A percentile compares a stretch with the other conserved stretches of the same genome.
These are phyloP conservation scores for Gymnocephalus cernua DNA, from an alignment of 2,113 vertebrate genomes.

Conservation along the genomic window DNA sequence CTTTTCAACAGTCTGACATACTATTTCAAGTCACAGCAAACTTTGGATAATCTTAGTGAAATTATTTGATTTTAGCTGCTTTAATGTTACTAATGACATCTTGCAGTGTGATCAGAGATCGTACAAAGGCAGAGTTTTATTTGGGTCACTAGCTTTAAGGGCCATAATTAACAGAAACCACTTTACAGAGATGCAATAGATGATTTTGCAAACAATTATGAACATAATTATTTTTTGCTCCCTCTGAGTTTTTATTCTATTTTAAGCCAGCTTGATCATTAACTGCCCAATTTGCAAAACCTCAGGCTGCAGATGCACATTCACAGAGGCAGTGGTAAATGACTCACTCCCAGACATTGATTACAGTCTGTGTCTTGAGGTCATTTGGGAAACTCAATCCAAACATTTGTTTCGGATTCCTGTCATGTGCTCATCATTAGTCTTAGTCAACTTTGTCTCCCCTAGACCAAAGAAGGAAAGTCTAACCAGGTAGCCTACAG, in stretches of 20 bases:
- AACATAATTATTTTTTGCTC: conserved; percentile 15
- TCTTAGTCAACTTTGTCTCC: conserved; percentile 18
- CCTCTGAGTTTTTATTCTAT: conserved; percentile 17
- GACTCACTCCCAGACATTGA: conserved; percentile 31
- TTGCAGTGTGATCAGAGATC: conserved; percentile 11
- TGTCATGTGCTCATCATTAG: background rate
- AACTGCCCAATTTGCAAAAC: conserved; percentile 19
- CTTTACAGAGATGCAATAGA: conserved; percentile 22
- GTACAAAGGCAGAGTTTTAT: background rate
- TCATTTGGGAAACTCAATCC: conserved; percentile 35
- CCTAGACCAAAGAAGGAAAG: background rate
- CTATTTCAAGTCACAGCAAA: conserved; percentile 12
- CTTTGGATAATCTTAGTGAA: conserved; percentile 23
- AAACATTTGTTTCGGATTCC: conserved; percentile 32
- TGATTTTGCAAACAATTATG: conserved; percentile 31
- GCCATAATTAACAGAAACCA: conserved; percentile 26
- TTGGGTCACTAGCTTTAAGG: conserved; percentile 13
- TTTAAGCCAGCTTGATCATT: conserved; percentile 32
- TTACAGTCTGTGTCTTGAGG: conserved; percentile 30
- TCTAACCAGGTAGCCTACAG: background rate
- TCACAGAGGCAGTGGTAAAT: conserved; percentile 28
- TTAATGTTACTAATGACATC: background rate
- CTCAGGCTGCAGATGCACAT: conserved; percentile 19
- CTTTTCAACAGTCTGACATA: background rate
- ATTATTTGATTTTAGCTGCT: background rate